Evolutionary conservation across 2,888 invertebrate species (phyloP).

Genomic region (Drosophila buzzatii): DNA sequence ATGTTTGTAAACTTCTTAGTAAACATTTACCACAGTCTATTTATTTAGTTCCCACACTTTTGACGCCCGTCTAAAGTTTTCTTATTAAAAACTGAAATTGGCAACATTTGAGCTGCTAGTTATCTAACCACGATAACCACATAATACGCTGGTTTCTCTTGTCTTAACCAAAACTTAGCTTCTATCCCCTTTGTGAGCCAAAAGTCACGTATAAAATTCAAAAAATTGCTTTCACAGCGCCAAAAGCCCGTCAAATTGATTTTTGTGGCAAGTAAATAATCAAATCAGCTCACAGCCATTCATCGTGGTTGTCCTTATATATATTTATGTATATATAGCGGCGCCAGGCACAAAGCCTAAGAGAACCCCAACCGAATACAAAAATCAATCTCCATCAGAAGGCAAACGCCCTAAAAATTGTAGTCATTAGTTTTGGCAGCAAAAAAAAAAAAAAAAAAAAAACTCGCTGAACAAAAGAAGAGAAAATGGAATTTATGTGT

Average conservation of each 20-base stretch:
- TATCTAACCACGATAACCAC: background rate
- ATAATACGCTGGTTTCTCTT: conserved; percentile 19
- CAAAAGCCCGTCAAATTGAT: conserved; percentile 61
- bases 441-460: conserved; percentile 12
- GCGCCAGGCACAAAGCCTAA: conserved; percentile 48
- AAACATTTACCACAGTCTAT: background rate
- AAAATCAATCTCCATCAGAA: conserved; percentile 68
- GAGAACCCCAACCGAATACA: conserved; percentile 12
- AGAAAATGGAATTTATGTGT: conserved; percentile 46
- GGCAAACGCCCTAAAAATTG: conserved; percentile 70
- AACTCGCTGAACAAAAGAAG: conserved; percentile 24
- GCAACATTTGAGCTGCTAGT: background rate
- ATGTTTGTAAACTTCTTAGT: background rate
- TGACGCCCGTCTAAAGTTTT: background rate
- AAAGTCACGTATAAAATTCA: conserved; percentile 59
- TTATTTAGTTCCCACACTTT: background rate
- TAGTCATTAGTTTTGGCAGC: conserved; percentile 69
- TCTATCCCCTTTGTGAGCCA: conserved; percentile 17
- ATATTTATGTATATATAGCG: conserved; percentile 35
- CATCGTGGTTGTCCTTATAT: conserved; percentile 34
- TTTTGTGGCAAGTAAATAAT: conserved; percentile 75
- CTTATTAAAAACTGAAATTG: conserved; percentile 26
- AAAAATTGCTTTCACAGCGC: conserved; percentile 38
- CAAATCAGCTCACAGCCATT: conserved; percentile 61
- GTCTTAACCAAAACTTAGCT: conserved; percentile 8